phyloP scores from a whole-genome alignment of 1,140 invertebrate species.

The Zaprionus vittiger region DNA sequence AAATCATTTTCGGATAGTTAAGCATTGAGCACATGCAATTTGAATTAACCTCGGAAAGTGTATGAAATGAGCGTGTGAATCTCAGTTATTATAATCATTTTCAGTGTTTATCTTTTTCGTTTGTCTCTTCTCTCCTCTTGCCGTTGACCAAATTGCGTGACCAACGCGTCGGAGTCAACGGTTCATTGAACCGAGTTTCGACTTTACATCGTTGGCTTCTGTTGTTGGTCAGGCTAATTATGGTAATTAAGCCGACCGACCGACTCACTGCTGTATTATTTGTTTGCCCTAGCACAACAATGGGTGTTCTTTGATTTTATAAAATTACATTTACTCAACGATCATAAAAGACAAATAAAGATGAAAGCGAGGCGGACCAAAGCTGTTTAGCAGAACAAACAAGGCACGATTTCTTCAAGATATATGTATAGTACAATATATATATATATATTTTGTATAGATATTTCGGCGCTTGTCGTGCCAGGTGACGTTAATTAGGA shows the following conservation, averaged over 20 bases:
- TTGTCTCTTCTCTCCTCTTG: conserved; percentile 16
- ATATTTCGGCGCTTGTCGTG: neutral
- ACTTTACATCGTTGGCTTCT: conserved; percentile 11
- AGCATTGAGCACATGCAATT: neutral
- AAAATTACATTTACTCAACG: conserved; percentile 21
- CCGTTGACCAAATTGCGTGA: conserved; percentile 66
- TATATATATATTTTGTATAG: neutral
- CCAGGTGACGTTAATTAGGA: conserved; percentile 5
- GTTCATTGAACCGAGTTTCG: conserved; percentile 65
- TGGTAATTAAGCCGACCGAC: conserved; percentile 59
- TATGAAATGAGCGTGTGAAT: conserved; percentile 16
- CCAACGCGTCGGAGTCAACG: conserved; percentile 30
- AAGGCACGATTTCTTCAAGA: neutral
- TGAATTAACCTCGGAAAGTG: neutral
- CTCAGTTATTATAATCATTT: conserved; percentile 27
- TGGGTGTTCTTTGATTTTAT: conserved; percentile 59
- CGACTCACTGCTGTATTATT: conserved; percentile 26
- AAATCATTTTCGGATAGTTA: neutral
- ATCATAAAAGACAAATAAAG: conserved; percentile 6
- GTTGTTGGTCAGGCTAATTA: conserved; percentile 60
- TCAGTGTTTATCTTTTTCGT: conserved; percentile 16
- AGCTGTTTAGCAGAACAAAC: neutral
- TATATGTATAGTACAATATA: neutral
- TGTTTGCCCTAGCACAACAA: conserved; percentile 46
- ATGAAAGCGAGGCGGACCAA: neutral